Evolutionary conservation across 2,888 invertebrate genomes (phyloP), one percentile per base, ranked within the genome.

Genomic region (Hybos culiciformis): DNA sequence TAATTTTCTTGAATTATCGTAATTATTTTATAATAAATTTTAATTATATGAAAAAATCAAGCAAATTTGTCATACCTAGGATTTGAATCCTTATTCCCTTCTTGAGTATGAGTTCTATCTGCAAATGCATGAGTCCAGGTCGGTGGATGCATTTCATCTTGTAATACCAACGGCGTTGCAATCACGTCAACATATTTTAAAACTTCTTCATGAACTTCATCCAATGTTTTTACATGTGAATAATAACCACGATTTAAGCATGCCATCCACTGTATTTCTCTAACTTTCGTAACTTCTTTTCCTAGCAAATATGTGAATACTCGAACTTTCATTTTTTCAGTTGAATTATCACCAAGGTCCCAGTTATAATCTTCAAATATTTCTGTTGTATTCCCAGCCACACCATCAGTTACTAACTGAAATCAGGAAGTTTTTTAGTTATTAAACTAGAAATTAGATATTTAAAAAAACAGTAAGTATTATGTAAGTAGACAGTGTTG

Each of bases 271-370:
- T 81, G 80, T 42, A 92, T 86, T 64, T 93, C 90, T 32, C 78
- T 71, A 1, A 86, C 83, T 59, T 93, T 93, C 5, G 83, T 80
- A 7, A 91, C 88, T 67, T 98, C 96, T 58, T 85, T 81, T 2
- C 97, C 97, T 48, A 97, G 80, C 18, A 97, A 73, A 68, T 91
- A 98, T 0, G 96, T 93, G 66, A 98, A 98, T 44, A 98, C 79
- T 48, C 97, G 75, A 1, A 94, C 88, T 44, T 92, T 83, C 55
- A 80, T 81, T 49, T 73, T 73, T 0, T 75, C 80, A 15, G 71
- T 77, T 48, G 80, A 79, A 47, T 70, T 67, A 42, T 72, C 72
- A 1, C 59, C 59, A 38, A 73, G 70, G n/a, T 72, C 70, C 68
- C 79, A 73, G 62, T 94, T 96, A 65, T 87, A 80, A 50, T 74